phyloP scores from a whole-genome alignment of 2,888 invertebrate genomes.

The Gymnoscelis rufifasciata region DNA sequence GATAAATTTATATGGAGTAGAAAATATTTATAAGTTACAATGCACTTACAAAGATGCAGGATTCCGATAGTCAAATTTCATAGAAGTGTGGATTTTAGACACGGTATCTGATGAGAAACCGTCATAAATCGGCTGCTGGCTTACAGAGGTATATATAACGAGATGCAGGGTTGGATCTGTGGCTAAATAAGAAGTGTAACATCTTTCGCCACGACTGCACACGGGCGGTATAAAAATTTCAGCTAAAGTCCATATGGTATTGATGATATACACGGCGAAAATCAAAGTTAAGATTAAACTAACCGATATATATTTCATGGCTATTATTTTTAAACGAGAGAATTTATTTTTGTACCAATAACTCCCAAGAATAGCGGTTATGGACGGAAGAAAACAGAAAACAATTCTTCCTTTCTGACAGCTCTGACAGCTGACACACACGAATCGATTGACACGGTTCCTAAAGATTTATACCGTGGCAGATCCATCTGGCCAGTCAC shows the following conservation, averaged over 20 bases:
- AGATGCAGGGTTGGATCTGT: constrained; percentile 84
- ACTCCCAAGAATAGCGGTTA: no score
- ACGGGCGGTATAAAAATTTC: constrained; percentile 85
- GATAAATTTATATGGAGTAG: no score
- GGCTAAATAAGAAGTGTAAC: constrained; percentile 84
- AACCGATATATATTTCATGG: constrained; percentile 78
- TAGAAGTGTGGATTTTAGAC: constrained; percentile 78
- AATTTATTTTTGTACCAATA: neutral
- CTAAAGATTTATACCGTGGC: no score
- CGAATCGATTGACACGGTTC: no score
- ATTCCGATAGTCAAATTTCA: constrained; percentile 83
- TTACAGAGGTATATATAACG: constrained; percentile 83
- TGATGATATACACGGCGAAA: constrained; percentile 83
- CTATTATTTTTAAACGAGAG: neutral
- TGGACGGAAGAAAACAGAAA: no score
- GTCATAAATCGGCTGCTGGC: constrained; percentile 74
- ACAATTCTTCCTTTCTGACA: no score
- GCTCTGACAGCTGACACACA: no score
- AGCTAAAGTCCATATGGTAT: constrained; percentile 87
- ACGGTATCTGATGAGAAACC: constrained; percentile 65
- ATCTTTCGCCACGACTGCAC: constrained; percentile 82
- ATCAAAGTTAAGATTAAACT: constrained; percentile 81
- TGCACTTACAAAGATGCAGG: constrained; percentile 55
- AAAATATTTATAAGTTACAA: no score
- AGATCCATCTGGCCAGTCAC: no score